Conservation (phyloP, 2,797 vertebrate species). For the Gymnoscopelus braueri region DNA sequence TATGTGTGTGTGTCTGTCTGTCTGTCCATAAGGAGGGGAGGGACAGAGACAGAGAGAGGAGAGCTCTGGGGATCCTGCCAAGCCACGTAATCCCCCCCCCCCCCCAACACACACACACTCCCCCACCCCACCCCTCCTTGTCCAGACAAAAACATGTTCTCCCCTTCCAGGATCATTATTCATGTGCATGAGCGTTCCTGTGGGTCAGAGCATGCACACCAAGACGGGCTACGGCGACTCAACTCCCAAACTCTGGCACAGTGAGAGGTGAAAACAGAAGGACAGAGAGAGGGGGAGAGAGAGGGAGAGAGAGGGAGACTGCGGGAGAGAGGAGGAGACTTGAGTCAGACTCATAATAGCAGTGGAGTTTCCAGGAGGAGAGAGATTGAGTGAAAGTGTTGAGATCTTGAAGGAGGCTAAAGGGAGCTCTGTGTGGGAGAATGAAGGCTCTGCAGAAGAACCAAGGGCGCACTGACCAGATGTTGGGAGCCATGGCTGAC, state of each 20-base stretch:
- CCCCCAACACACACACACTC: too few species aligned
- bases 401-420: too few species aligned
- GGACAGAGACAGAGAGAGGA: conserved; percentile 13
- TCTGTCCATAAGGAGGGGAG: neutral
- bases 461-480: conserved; percentile 90
- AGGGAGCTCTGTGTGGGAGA: conserved; percentile 22
- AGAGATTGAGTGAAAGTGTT: neutral
- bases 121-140: neutral
- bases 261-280: conserved; percentile 31
- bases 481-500: conserved; percentile 92
- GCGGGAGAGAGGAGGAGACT: conserved; percentile 16
- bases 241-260: conserved; percentile 53
- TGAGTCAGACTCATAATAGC: conserved; percentile 18
- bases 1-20: neutral
- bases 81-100: conserved; percentile 7
- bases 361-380: conserved; percentile 27
- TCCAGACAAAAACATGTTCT: conserved; percentile 46
- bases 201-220: conserved; percentile 44
- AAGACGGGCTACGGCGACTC: conserved; percentile 45
- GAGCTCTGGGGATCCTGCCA: conserved; percentile 26
- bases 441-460: conserved; percentile 87
- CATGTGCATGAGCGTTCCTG: conserved; percentile 64
- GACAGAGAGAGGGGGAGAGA: conserved; percentile 24
- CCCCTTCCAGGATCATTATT: conserved; percentile 63
- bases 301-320: conserved; percentile 14